phyloP scores from a whole-genome alignment of 2,888 invertebrate species.

The Girardia tigrina region DNA sequence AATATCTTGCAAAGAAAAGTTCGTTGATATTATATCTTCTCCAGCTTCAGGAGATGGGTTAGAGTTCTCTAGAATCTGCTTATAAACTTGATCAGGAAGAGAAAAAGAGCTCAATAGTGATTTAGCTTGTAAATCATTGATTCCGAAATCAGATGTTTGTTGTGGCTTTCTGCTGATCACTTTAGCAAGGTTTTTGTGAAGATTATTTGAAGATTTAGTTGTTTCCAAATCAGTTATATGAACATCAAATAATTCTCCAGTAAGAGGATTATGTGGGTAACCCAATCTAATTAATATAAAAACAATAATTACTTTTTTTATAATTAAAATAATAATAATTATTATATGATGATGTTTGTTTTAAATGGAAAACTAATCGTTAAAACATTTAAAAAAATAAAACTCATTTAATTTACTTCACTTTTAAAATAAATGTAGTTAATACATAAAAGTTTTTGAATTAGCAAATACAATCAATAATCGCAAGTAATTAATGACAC shows the following conservation, averaged over 20 bases:
- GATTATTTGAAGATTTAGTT: background rate
- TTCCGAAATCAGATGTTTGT: background rate
- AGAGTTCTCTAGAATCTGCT: background rate
- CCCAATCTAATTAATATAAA: constrained; percentile 9
- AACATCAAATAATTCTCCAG: background rate
- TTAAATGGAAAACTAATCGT: too few species aligned
- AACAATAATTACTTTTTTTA: too few species aligned
- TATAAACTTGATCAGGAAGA: background rate
- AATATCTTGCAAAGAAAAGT: background rate
- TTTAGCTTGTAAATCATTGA: background rate
- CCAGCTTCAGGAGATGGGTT: background rate
- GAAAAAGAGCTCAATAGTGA: background rate
- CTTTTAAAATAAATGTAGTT: too few species aligned
- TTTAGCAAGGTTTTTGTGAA: background rate
- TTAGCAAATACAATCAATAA: too few species aligned
- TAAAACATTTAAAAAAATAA: too few species aligned
- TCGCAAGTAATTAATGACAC: too few species aligned
- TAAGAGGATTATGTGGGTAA: background rate
- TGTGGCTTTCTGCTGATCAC: background rate
- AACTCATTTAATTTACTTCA: too few species aligned
- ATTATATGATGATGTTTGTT: too few species aligned
- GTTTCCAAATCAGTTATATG: background rate
- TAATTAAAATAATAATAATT: too few species aligned
- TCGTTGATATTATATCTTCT: background rate
- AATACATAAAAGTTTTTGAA: too few species aligned